phyloP scores from a whole-genome alignment of 2,797 vertebrate species.

The Oryzias sinensis region DNA sequence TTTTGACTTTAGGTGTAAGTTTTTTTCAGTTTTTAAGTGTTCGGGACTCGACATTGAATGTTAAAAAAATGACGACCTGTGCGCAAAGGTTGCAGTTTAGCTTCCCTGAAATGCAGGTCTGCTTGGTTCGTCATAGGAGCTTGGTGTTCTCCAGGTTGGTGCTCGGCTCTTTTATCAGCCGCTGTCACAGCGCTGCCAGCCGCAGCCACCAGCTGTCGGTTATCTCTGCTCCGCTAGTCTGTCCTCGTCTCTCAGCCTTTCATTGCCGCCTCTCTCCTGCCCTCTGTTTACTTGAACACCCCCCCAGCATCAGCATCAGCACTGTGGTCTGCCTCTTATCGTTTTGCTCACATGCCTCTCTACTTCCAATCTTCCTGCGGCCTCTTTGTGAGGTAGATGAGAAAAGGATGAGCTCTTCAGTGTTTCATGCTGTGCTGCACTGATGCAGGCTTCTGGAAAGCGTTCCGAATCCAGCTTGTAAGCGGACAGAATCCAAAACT shows the following conservation, averaged over 20 bases:
- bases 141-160: background rate
- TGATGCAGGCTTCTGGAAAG: background rate
- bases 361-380: background rate
- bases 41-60: too few relatives aligned
- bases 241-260: slow-evolving; percentile 11
- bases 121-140: background rate
- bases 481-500: too few relatives aligned
- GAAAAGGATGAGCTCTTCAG: background rate
- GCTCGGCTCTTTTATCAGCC: slow-evolving; percentile 23
- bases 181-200: slow-evolving; percentile 1
- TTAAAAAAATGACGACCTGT: background rate
- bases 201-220: slow-evolving; percentile 28
- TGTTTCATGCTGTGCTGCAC: background rate
- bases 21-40: too few relatives aligned
- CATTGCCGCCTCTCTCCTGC: slow-evolving; percentile 12
- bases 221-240: slow-evolving; percentile 8
- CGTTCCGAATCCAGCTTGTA: too few relatives aligned
- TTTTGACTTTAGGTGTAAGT: too few relatives aligned
- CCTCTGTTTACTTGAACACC: slow-evolving; percentile 12
- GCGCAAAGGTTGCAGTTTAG: too few relatives aligned
- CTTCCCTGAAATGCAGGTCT: background rate
- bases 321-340: background rate
- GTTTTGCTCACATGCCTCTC: background rate
- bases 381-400: background rate
- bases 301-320: background rate